These are phyloP conservation scores for Drosophila novamexicana DNA, from an alignment of 1,140 invertebrate species.

Conservation along the genomic window DNA sequence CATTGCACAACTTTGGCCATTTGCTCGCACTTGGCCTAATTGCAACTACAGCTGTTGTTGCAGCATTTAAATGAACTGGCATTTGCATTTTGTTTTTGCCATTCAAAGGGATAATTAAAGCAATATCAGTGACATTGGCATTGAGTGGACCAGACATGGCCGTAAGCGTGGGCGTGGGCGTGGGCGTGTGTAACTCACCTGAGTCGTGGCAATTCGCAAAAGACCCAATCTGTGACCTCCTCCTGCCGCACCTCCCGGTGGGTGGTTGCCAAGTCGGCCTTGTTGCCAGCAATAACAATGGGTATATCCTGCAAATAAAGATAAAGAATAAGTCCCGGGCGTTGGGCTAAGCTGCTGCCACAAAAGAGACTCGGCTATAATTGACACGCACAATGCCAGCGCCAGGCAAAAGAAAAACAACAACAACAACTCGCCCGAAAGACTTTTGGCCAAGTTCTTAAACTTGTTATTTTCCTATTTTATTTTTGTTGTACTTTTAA, in stretches of 20 bases:
- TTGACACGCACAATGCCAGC: constrained; percentile 57
- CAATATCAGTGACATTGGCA: neutral
- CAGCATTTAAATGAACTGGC: constrained; percentile 37
- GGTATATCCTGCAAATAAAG: constrained; percentile 89
- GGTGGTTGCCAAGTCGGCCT: constrained; percentile 89
- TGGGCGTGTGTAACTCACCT: constrained; percentile 84
- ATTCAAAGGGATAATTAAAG: constrained; percentile 48
- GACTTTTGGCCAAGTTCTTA: constrained; percentile 11
- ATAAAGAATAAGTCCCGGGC: constrained; percentile 46
- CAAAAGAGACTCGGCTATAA: constrained; percentile 53
- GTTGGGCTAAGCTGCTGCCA: constrained; percentile 16
- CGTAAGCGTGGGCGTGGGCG: neutral
- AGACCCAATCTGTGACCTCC: constrained; percentile 92
- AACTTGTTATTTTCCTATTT: neutral
- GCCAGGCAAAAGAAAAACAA: neutral
- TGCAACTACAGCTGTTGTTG: constrained; percentile 43
- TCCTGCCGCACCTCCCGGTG: constrained; percentile 89
- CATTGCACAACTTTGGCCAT: constrained; percentile 48
- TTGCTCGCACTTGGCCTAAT: constrained; percentile 54
- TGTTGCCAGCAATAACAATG: constrained; percentile 94
- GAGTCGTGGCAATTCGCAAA: constrained; percentile 90
- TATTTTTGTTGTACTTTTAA: constrained; percentile 24
- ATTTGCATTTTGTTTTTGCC: constrained; percentile 2
- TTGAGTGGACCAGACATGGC: no score
- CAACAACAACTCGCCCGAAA: constrained; percentile 21